Conservation (phyloP, 2,888 invertebrate species). For the Hydroisotoma schaefferi region DNA sequence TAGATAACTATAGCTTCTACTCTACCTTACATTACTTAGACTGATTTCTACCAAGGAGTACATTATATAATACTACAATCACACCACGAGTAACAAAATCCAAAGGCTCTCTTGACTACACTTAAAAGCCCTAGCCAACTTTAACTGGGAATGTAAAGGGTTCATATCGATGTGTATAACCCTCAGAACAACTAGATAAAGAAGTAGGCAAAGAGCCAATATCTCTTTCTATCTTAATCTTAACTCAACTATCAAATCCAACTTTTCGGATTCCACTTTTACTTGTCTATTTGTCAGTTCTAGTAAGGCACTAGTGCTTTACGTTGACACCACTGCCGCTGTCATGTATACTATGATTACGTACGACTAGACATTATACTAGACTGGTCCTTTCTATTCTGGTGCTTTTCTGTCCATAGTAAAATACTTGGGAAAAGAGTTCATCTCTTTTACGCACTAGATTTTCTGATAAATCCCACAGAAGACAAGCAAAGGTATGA, state of each 20-base stretch:
- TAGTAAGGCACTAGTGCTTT: neutral
- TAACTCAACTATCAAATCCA: slow-evolving; percentile 1
- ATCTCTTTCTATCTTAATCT: neutral
- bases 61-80: too few relatives aligned
- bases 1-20: too few relatives aligned
- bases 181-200: slow-evolving; percentile 3
- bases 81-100: too few relatives aligned
- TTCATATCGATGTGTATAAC: slow-evolving; percentile 16
- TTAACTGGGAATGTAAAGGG: neutral
- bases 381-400: neutral
- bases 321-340: neutral
- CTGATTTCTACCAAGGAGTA: too few relatives aligned
- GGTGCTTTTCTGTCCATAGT: too few relatives aligned
- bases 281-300: slow-evolving; percentile 10
- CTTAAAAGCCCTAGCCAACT: too few relatives aligned
- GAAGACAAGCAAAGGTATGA: too few relatives aligned
- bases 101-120: too few relatives aligned
- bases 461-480: too few relatives aligned
- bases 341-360: neutral
- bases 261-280: slow-evolving; percentile 1
- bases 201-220: slow-evolving; percentile 11
- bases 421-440: neutral
- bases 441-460: neutral
- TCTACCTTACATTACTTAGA: too few relatives aligned
- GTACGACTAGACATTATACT: neutral